These are phyloP conservation scores for Mechanitis messenoides DNA, from an alignment of 2,888 invertebrate species.

Conservation along the genomic window DNA sequence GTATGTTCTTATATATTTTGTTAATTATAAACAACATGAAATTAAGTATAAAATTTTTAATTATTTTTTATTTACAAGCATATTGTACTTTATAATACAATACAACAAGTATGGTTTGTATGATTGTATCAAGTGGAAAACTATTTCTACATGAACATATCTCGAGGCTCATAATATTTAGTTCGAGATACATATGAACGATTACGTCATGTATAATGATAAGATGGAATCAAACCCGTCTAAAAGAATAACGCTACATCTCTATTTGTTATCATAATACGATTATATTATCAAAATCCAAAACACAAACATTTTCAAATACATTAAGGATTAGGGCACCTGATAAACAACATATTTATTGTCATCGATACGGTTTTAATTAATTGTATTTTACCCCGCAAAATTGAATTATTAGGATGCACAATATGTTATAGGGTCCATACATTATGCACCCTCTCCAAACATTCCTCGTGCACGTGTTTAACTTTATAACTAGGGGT, in stretches of 20 bases:
- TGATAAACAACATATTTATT: conserved; percentile 35
- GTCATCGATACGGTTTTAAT: conserved; percentile 35
- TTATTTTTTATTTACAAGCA: no score
- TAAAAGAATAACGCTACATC: neutral
- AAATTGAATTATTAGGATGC: conserved; percentile 51
- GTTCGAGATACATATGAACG: no score
- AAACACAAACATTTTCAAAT: conserved; percentile 4
- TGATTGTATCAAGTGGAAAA: no score
- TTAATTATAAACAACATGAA: no score
- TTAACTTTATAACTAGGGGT: conserved; percentile 34
- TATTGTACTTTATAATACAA: no score
- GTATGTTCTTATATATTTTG: no score
- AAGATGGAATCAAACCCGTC: neutral
- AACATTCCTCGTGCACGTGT: conserved; percentile 56
- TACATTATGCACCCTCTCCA: conserved; percentile 44
- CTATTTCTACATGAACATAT: no score
- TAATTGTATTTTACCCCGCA: conserved; percentile 39
- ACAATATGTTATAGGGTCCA: conserved; percentile 38
- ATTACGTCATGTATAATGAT: neutral
- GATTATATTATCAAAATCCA: conserved; percentile 2
- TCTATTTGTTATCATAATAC: conserved; percentile 5
- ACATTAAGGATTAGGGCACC: conserved; percentile 30
- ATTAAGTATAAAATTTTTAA: no score
- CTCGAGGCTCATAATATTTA: no score
- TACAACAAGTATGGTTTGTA: no score